Conservation (phyloP, 2,888 invertebrate species). For the Pristionchus japonicus region DNA sequence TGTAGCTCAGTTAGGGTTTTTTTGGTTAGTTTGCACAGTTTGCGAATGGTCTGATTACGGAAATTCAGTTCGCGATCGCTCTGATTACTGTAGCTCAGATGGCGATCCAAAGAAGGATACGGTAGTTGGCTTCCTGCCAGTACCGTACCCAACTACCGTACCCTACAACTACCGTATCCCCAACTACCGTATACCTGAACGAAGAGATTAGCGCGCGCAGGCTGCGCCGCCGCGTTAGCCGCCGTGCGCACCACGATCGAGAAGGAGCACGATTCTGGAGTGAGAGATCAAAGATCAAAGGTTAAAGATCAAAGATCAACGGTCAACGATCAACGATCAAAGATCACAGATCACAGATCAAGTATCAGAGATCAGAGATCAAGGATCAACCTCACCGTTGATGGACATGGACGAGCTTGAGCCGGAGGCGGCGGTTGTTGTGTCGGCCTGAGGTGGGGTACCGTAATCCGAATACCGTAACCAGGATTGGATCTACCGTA, state of each 20-base stretch:
- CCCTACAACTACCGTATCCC: not conserved
- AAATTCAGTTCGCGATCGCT: too few relatives aligned
- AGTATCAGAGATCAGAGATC: not conserved
- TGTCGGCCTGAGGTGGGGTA: not conserved
- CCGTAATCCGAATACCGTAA: not conserved
- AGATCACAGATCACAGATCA: not conserved
- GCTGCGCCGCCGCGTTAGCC: conserved; percentile 14
- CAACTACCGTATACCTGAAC: conserved; percentile 43
- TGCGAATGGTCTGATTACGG: too few relatives aligned
- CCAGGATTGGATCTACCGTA: not conserved
- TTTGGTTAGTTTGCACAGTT: not conserved
- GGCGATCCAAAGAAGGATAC: too few relatives aligned
- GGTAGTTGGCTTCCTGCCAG: too few relatives aligned
- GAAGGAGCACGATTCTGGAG: conserved; percentile 46
- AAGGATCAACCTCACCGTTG: not conserved
- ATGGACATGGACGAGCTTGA: not conserved
- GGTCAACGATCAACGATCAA: not conserved
- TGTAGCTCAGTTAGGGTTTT: too few relatives aligned
- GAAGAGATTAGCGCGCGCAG: conserved; percentile 52
- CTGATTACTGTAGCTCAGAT: not conserved
- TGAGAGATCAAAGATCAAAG: conserved; percentile 31
- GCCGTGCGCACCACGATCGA: conserved; percentile 53
- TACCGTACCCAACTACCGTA: not conserved
- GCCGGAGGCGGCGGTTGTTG: not conserved
- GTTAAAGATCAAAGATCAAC: not conserved